Base-by-base conservation (phyloP, 2,113 vertebrate genomes). In the Columba janthina region DNA sequence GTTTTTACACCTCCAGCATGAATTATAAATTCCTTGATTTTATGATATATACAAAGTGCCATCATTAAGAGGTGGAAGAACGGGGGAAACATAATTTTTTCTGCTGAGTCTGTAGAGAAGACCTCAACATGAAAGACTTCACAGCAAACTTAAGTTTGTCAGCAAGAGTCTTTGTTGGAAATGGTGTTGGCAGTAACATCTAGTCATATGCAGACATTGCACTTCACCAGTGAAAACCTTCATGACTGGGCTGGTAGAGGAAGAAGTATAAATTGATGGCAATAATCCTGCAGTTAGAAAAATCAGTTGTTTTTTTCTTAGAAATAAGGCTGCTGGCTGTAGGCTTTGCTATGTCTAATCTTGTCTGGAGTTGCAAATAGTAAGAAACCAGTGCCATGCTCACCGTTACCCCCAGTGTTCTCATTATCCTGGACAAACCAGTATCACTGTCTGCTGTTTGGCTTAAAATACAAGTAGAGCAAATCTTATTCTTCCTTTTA, bases 11-110 rank as follows among this genome's bases (percentile, higher is more conserved):
- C 38, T 77, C 73, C 73, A 93, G 72, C 44, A 75, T 61, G 56
- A 90, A 88, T 83, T 74, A 64, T 44, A 86, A 86, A 92, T 67
- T 66, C 53, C 12, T 21, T 74, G n/a, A 62, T 56, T 85, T 90
- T 83, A 79, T 58, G 16, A 57, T 32, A 50, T 11, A 29, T n/a
- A 79, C 25, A 34, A 83, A 83, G n/a, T n/a, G 26, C 21, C 75
- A n/a, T 85, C 71, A 74, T 86, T 73, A 80, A 2, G 31, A 84
- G 6, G 29, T 1, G 62, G 60, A 86, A 86, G 24, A 84, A 51
- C 19, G 19, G 12, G 5, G 28, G 26, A 94, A 86, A 80, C 2
- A 14, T 70, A 72, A 66, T 85, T 77, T n/a, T 75, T 75, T 84
- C 64, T 54, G 10, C 72, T 76, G 51, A 26, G 51, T 53, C 12